Evolutionary conservation across 2,113 vertebrate genomes (phyloP).

Genomic region (Anguilla japonica): DNA sequence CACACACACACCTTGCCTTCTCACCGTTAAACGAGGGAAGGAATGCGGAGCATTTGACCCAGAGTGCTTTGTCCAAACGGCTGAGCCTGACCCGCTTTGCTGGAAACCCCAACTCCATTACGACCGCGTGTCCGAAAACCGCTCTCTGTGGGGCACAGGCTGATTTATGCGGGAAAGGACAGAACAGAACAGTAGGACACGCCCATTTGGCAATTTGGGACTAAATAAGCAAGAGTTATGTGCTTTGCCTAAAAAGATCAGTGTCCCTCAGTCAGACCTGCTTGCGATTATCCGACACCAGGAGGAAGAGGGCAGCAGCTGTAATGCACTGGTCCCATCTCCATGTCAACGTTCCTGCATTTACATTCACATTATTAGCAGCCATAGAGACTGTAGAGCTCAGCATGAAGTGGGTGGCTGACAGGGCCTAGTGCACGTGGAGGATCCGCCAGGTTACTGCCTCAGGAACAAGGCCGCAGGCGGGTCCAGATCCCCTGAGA

Average conservation of each 20-base stretch:
- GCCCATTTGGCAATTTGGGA: too few relatives aligned
- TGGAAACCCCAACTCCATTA: background rate
- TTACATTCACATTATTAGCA: too few relatives aligned
- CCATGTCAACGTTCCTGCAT: background rate
- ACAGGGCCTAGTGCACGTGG: constrained; percentile 91
- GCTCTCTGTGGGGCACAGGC: background rate
- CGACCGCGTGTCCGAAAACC: background rate
- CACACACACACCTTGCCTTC: background rate
- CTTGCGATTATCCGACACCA: background rate
- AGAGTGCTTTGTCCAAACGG: background rate
- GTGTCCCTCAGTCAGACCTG: background rate
- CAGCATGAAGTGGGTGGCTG: constrained; percentile 92
- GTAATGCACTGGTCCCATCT: background rate
- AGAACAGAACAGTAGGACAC: background rate
- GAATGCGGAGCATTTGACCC: background rate
- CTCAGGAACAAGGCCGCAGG: constrained; percentile 90
- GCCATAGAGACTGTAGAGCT: constrained; percentile 83
- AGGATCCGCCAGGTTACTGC: constrained; percentile 97
- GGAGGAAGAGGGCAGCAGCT: background rate
- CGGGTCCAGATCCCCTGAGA: constrained; percentile 53
- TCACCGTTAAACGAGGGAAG: background rate
- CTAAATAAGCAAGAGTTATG: background rate
- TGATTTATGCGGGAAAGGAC: background rate
- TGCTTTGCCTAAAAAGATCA: background rate
- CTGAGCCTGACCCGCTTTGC: background rate